Percentiles rank a stretch among this genome's conserved stretches.
Conservation (phyloP, 2,797 vertebrate genomes). For the Dendrocincla fuliginosa region DNA sequence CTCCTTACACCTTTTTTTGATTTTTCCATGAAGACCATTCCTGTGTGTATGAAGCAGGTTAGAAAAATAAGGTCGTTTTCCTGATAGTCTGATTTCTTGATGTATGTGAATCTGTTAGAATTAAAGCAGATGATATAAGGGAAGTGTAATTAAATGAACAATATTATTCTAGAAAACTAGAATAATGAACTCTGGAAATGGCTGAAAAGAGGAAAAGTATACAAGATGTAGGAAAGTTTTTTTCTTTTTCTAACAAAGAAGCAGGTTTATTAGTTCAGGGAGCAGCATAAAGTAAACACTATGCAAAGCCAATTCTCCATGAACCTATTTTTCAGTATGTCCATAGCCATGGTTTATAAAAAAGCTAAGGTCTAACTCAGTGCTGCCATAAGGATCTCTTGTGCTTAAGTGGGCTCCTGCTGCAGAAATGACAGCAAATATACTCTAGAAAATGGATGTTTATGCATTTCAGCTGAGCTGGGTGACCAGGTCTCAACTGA, state of each 20-base stretch:
- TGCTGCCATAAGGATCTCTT: not conserved
- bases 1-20: not conserved
- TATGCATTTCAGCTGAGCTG: not conserved
- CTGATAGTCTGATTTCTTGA: not conserved
- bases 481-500: not conserved
- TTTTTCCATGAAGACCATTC: not conserved
- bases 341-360: not conserved
- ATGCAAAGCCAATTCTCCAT: not conserved
- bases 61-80: not conserved
- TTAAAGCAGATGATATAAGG: not conserved
- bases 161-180: conserved; percentile 4
- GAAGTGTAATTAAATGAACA: conserved; percentile 33
- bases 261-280: not conserved
- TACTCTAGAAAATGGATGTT: not conserved
- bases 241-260: not conserved
- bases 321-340: not conserved
- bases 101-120: not conserved
- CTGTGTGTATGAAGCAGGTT: not conserved
- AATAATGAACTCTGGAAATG: not conserved
- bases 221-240: not conserved
- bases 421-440: not conserved
- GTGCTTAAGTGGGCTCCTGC: not conserved
- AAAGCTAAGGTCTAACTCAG: not conserved
- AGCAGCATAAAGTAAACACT: not conserved
- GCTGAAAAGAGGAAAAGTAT: not conserved